Evolutionary conservation across 2,113 vertebrate species (phyloP).

Genomic region (Centropristis striata): DNA sequence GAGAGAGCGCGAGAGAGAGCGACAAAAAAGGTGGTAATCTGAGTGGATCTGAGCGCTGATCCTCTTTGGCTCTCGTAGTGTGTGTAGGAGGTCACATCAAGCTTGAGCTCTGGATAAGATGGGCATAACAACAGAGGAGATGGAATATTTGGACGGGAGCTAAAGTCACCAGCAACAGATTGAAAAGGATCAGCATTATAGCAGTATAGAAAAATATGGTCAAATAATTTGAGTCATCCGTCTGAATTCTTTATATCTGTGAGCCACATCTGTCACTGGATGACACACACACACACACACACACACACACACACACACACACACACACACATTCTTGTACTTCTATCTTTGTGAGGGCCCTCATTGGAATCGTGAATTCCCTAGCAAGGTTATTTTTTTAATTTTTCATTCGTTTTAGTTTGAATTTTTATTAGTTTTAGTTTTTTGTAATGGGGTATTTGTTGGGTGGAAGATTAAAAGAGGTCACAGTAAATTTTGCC

Average conservation of each 20-base stretch:
- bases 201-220: slow-evolving; percentile 36
- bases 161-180: slow-evolving; percentile 61
- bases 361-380: too few relatives aligned
- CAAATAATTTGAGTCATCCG: slow-evolving; percentile 38
- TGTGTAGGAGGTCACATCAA: slow-evolving; percentile 69
- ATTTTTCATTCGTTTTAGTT: too few relatives aligned
- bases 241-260: slow-evolving; percentile 18
- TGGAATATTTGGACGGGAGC: slow-evolving; percentile 56
- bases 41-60: slow-evolving; percentile 76
- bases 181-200: slow-evolving; percentile 63
- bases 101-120: slow-evolving; percentile 65
- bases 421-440: too few relatives aligned
- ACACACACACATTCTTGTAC: too few relatives aligned
- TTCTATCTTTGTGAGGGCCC: too few relatives aligned
- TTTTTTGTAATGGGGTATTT: too few relatives aligned
- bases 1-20: slow-evolving; percentile 17
- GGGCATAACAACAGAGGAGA: slow-evolving; percentile 55
- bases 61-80: slow-evolving; percentile 70
- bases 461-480: too few relatives aligned
- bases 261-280: slow-evolving; percentile 49
- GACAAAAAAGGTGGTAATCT: slow-evolving; percentile 74
- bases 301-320: too few relatives aligned
- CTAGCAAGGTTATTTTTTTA: too few relatives aligned
- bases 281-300: slow-evolving; percentile 40
- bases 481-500: too few relatives aligned